These are phyloP conservation scores for Cerastoderma edule DNA, from an alignment of 2,888 invertebrate species.

Conservation along the genomic window DNA sequence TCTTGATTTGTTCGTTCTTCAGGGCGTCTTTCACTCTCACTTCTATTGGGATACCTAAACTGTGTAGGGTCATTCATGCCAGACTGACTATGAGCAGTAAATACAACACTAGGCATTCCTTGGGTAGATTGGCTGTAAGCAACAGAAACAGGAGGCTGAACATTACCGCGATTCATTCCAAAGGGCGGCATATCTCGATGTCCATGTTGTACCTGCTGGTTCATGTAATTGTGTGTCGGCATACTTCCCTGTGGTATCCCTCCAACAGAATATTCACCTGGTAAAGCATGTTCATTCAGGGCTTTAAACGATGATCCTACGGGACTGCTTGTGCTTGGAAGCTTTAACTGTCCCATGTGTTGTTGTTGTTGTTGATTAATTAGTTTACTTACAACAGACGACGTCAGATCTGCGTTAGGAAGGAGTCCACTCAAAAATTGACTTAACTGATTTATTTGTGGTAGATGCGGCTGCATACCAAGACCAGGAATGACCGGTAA, in stretches of 20 bases:
- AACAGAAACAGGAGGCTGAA: not conserved
- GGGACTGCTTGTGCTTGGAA: not conserved
- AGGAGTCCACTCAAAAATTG: conserved; percentile 36
- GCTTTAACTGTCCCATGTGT: not conserved
- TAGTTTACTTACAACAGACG: conserved; percentile 22
- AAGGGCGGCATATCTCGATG: not conserved
- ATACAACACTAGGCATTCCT: not conserved
- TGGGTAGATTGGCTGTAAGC: not conserved
- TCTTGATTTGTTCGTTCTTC: not conserved
- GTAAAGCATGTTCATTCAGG: conserved; percentile 34
- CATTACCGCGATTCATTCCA: not conserved
- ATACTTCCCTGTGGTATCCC: conserved; percentile 24
- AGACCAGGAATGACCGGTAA: not conserved
- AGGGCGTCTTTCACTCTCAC: not conserved
- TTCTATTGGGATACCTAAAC: not conserved
- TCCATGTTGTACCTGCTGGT: conserved; percentile 4
- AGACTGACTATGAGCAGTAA: not conserved
- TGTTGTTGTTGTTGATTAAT: conserved; percentile 10
- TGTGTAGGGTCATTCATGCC: not conserved
- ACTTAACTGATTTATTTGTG: conserved; percentile 25
- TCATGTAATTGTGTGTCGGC: not conserved
- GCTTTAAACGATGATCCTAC: not conserved
- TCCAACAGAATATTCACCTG: conserved; percentile 57
- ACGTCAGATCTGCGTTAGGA: not conserved
- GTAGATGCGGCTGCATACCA: conserved; percentile 19